Percentiles rank a stretch among this genome's conserved stretches.
Conservation (phyloP, 2,113 vertebrate genomes). For the Lycaon pictus region DNA sequence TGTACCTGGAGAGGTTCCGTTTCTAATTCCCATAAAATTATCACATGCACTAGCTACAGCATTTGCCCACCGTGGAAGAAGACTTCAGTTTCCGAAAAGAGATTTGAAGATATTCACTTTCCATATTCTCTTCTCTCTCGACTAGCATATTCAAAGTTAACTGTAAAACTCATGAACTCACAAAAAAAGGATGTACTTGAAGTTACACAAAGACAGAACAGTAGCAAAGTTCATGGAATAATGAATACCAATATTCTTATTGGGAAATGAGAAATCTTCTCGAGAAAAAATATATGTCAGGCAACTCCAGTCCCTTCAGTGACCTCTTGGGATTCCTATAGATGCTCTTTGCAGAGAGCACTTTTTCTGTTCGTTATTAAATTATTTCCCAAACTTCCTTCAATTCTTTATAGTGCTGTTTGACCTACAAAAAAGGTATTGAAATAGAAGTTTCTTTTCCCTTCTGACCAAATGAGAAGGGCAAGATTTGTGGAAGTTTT, state of each 20-base stretch:
- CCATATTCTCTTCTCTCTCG: slow-evolving; percentile 7
- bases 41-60: neutral
- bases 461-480: slow-evolving; percentile 55
- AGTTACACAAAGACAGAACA: slow-evolving; percentile 59
- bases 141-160: slow-evolving; percentile 51
- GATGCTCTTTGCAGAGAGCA: slow-evolving; percentile 30
- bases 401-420: slow-evolving; percentile 59
- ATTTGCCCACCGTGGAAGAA: neutral
- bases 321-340: slow-evolving; percentile 60
- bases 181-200: slow-evolving; percentile 26
- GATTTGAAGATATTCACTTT: slow-evolving; percentile 55
- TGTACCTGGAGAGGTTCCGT: neutral
- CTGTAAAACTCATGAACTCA: slow-evolving; percentile 51
- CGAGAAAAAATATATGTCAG: slow-evolving; percentile 56
- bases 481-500: slow-evolving; percentile 60
- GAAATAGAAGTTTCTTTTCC: slow-evolving; percentile 66
- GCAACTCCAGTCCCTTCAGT: slow-evolving; percentile 18
- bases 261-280: slow-evolving; percentile 63
- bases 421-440: slow-evolving; percentile 73
- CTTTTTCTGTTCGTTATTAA: slow-evolving; percentile 72
- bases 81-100: slow-evolving; percentile 36
- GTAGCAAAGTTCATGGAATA: slow-evolving; percentile 76
- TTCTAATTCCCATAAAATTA: neutral
- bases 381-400: slow-evolving; percentile 68
- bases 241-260: slow-evolving; percentile 74